phyloP scores from a whole-genome alignment of 2,888 invertebrate genomes.

The Mesoligia furuncula region DNA sequence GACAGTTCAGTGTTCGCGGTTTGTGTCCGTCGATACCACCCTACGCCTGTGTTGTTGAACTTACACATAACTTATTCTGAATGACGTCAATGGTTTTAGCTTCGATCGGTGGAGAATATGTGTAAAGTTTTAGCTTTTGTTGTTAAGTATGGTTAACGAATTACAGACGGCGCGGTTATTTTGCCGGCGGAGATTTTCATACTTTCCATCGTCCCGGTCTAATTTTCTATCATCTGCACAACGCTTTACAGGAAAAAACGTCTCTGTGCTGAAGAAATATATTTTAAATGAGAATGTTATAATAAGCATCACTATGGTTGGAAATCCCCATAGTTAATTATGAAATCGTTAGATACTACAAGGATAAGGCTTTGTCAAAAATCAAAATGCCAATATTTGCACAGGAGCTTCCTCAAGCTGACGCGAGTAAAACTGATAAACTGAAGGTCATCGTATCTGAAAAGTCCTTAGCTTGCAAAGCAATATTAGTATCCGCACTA shows the following conservation, averaged over 20 bases:
- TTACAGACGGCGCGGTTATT: background rate
- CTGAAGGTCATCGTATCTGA: background rate
- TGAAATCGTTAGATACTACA: background rate
- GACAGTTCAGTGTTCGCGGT: conserved; percentile 38
- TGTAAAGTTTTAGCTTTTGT: conserved; percentile 2
- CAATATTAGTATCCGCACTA: background rate
- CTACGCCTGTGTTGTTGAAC: conserved; percentile 21
- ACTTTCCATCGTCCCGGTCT: background rate
- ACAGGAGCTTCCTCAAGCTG: background rate
- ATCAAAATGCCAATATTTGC: background rate
- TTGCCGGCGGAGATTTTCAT: background rate
- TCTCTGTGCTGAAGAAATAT: background rate
- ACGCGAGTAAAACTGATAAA: background rate
- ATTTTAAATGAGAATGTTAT: too few species aligned
- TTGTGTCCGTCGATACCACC: conserved; percentile 43
- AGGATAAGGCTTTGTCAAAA: background rate
- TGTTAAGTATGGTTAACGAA: background rate
- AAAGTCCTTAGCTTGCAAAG: background rate
- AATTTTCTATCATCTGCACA: background rate
- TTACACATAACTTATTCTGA: conserved; percentile 51
- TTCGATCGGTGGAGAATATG: conserved; percentile 30
- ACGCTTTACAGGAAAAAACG: background rate
- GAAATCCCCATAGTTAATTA: too few species aligned
- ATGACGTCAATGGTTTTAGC: conserved; percentile 50
- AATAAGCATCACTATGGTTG: background rate